phyloP scores from a whole-genome alignment of 2,797 vertebrate species.

The Spinus olivaceus region DNA sequence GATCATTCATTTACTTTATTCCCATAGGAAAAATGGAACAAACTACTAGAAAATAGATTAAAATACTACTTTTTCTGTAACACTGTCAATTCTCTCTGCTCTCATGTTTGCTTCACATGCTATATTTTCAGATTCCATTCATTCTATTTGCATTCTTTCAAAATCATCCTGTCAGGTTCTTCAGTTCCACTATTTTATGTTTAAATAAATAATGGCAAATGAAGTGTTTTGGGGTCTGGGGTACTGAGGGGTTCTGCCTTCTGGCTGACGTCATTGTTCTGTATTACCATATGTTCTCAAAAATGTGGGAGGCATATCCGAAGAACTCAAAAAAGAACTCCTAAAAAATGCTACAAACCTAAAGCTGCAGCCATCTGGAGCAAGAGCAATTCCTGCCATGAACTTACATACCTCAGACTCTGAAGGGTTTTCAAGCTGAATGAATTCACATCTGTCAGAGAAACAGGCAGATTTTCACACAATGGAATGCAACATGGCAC shows the following conservation, averaged over 20 bases:
- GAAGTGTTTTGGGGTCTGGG: fast-evolving
- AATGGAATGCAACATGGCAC: neutral
- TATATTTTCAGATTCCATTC: neutral
- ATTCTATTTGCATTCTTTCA: neutral
- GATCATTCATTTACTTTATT: neutral
- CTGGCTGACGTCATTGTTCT: neutral
- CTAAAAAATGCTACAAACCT: neutral
- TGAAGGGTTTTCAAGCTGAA: slow-evolving; percentile 15
- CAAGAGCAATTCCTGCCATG: neutral
- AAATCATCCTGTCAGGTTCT: neutral
- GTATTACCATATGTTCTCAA: neutral
- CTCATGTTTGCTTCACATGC: neutral
- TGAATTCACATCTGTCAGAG: neutral
- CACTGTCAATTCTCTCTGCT: neutral
- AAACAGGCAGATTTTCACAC: neutral
- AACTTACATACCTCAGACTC: neutral
- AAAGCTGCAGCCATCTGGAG: slow-evolving; percentile 22
- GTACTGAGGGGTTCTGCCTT: neutral
- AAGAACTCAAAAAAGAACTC: neutral
- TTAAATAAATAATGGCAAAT: neutral
- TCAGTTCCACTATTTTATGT: neutral
- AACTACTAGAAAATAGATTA: neutral
- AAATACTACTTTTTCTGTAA: neutral
- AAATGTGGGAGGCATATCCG: neutral
- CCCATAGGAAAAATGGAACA: neutral